These are phyloP conservation scores for Cliona cf. orientalis DNA, from an alignment of 37 sponge, comb jelly and placozoan species.

Conservation along the genomic window DNA sequence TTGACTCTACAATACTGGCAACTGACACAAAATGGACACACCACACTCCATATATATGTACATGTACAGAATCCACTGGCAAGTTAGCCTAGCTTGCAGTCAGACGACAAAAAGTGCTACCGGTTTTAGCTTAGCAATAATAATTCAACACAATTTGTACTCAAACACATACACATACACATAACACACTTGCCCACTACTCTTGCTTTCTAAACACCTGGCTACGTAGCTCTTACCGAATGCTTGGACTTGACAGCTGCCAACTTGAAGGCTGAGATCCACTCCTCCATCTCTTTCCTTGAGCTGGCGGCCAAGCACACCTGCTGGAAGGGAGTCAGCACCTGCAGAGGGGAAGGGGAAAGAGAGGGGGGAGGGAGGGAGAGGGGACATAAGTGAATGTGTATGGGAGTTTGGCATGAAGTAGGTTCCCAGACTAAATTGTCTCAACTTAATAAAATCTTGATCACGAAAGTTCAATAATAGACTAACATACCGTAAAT, in stretches of 20 bases:
- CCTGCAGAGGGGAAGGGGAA: conserved; percentile 28
- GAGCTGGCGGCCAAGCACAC: conserved; percentile 70
- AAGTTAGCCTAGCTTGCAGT: neutral
- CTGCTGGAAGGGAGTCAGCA: conserved; percentile 70
- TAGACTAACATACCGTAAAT: neutral
- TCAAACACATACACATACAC: conserved; percentile 35
- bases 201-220: conserved; percentile 7
- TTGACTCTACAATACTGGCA: too few relatives aligned
- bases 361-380: neutral
- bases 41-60: neutral
- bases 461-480: too few relatives aligned
- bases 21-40: too few relatives aligned
- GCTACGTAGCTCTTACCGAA: neutral
- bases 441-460: too few relatives aligned
- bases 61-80: neutral
- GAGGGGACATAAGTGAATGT: too few relatives aligned
- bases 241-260: conserved; percentile 36
- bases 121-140: too few relatives aligned
- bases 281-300: conserved; percentile 92
- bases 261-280: conserved; percentile 77
- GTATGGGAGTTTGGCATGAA: too few relatives aligned
- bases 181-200: conserved; percentile 19
- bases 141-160: too few relatives aligned
- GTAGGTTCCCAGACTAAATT: too few relatives aligned
- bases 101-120: neutral